These are phyloP conservation scores for Polydrusus pterygomalis DNA, from an alignment of 2,888 invertebrate genomes.

Conservation along the genomic window DNA sequence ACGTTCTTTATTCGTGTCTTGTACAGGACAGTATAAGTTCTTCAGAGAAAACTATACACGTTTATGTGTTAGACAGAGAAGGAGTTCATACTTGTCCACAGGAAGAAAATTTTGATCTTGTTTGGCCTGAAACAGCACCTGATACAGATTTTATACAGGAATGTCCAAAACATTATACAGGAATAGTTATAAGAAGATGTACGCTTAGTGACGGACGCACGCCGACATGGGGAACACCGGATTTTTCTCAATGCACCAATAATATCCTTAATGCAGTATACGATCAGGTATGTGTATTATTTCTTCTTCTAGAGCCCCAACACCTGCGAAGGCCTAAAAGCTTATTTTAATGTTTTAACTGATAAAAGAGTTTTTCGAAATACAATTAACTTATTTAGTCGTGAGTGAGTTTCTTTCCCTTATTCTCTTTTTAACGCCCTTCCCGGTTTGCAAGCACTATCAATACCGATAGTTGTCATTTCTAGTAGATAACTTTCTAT, in stretches of 20 bases:
- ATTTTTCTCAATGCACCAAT: constrained; percentile 82
- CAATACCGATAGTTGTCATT: too few species aligned
- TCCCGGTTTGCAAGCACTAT: too few species aligned
- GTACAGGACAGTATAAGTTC: constrained; percentile 73
- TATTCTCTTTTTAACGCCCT: too few species aligned
- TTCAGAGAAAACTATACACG: constrained; percentile 78
- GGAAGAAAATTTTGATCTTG: constrained; percentile 76
- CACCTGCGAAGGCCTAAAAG: too few species aligned
- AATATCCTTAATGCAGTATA: constrained; percentile 52
- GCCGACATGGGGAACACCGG: constrained; percentile 84
- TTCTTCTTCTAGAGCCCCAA: too few species aligned
- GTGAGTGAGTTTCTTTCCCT: too few species aligned
- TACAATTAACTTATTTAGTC: too few species aligned
- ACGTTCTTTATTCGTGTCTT: constrained; percentile 81
- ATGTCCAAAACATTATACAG: constrained; percentile 76
- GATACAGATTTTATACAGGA: constrained; percentile 81
- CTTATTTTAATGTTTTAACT: too few species aligned
- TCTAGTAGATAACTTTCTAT: too few species aligned
- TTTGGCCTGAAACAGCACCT: constrained; percentile 83
- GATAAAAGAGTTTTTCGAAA: too few species aligned
- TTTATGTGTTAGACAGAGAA: constrained; percentile 78
- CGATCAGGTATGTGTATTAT: constrained; percentile 57
- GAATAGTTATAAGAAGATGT: constrained; percentile 75
- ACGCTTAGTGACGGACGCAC: constrained; percentile 77
- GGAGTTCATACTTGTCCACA: constrained; percentile 76